Evolutionary conservation across 92 coral and sea anemone genomes (phyloP), one percentile per base, ranked within the genome.

Genomic region (Palythoa grandiflora): DNA sequence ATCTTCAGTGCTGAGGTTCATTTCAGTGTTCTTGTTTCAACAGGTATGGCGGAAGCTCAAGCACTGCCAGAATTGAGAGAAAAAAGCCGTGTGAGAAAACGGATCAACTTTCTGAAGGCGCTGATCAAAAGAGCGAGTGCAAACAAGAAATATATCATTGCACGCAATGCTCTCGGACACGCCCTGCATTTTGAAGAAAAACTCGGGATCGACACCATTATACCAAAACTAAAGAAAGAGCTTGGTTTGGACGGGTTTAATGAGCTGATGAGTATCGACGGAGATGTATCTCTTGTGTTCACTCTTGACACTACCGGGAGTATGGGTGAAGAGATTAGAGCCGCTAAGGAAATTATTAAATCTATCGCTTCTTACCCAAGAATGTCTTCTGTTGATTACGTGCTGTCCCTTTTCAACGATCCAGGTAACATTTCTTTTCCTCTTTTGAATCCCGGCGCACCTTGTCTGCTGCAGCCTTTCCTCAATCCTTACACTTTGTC

Each of bases 241-340:
- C 86, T 93, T 37, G 93, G 89, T 17, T 44, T 61, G 17, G 87
- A 80, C 11, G 87, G 73, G 15, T 87, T 93, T 21, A 90, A 93
- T 19, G 86, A 51, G 28, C 52, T 93, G 66, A 66, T 93, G 92
- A 90, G 93, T 57, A 76, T 91, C 38, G 87, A 78, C 28, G 96
- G 94, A 6, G 94, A 88, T 71, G 96, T 91, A 37, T 88, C 96
- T 2, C 94, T 93, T 8, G 77, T 93, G 44, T 93, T 93, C 59
- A 88, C 80, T 5, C 84, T 93, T 15, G 96, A 93, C 68, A 93
- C 92, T 2, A 93, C 94, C 11, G 92, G 91, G 1, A 93, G 94
- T 66, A 93, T 93, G 96, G 10, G 50, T 0, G 77, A 91, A 11
- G 96, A 93, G 44, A 93, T 93, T 20, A 73, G 68, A 38, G 92